Evolutionary conservation across 1,140 invertebrate species (phyloP).

Genomic region (Octopus sinensis): DNA sequence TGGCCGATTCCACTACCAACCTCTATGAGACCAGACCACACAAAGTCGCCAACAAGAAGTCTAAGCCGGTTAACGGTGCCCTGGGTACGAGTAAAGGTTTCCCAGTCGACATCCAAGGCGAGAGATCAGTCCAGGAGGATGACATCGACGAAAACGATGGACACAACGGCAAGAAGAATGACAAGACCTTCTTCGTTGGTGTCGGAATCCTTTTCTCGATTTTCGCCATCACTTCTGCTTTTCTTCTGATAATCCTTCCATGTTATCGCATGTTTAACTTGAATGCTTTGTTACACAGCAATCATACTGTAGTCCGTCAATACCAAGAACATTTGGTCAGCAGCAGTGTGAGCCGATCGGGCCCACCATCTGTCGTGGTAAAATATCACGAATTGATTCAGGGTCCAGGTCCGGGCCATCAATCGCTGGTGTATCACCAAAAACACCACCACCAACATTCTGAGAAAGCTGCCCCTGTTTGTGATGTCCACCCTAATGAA

Average conservation of each 20-base stretch:
- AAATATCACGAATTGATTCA: neutral
- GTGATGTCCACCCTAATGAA: neutral
- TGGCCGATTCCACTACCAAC: neutral
- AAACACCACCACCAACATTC: too few species aligned
- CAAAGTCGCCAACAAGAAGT: neutral
- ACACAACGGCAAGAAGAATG: neutral
- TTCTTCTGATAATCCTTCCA: neutral
- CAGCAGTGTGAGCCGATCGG: neutral
- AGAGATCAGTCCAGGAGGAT: neutral
- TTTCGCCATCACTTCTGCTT: neutral
- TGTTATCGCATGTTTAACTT: slow-evolving; percentile 2
- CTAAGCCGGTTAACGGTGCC: neutral
- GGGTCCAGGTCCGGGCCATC: neutral
- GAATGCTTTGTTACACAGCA: neutral
- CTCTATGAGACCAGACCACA: neutral
- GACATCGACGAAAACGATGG: neutral
- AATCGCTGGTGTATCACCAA: neutral
- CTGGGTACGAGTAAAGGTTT: neutral
- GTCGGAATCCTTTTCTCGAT: neutral
- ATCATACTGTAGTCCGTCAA: too few species aligned
- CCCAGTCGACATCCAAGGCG: neutral
- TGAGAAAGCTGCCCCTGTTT: neutral
- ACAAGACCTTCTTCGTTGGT: neutral
- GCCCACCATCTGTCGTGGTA: neutral
- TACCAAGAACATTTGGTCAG: neutral